phyloP scores from a whole-genome alignment of 2,113 vertebrate species.

The Pituophis catenifer region DNA sequence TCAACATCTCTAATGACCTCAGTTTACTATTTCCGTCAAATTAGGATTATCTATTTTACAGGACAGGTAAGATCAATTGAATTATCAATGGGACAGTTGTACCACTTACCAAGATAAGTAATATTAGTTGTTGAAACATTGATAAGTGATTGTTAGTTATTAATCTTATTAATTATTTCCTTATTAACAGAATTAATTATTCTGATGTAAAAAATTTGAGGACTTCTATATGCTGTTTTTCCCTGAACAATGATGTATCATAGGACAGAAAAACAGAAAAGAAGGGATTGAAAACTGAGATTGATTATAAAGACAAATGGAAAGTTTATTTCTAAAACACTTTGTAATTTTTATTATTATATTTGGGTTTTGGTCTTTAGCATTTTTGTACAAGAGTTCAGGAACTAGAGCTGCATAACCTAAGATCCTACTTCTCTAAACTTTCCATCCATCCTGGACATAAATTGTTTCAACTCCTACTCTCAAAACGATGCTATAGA shows the following conservation, averaged over 20 bases:
- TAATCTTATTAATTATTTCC: not conserved
- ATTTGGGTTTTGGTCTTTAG: not conserved
- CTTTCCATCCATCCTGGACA: not conserved
- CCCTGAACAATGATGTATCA: not conserved
- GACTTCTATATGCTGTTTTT: not conserved
- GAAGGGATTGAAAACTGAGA: not conserved
- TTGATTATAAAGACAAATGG: not conserved
- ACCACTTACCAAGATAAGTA: not conserved
- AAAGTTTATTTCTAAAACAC: not conserved
- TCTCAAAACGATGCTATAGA: too few relatives aligned
- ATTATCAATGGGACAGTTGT: not conserved
- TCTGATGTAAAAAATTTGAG: not conserved
- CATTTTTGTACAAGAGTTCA: not conserved
- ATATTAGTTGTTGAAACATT: not conserved
- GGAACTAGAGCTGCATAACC: not conserved
- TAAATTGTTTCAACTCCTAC: too few relatives aligned
- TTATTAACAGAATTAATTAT: not conserved
- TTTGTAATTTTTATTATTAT: not conserved
- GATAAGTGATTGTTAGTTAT: not conserved
- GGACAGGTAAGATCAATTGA: not conserved
- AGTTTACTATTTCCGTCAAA: not conserved
- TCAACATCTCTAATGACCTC: not conserved
- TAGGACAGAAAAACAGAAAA: not conserved
- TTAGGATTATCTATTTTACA: not conserved
- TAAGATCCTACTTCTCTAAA: not conserved